phyloP scores from a whole-genome alignment of 2,113 vertebrate species.

The Cavia aperea region DNA sequence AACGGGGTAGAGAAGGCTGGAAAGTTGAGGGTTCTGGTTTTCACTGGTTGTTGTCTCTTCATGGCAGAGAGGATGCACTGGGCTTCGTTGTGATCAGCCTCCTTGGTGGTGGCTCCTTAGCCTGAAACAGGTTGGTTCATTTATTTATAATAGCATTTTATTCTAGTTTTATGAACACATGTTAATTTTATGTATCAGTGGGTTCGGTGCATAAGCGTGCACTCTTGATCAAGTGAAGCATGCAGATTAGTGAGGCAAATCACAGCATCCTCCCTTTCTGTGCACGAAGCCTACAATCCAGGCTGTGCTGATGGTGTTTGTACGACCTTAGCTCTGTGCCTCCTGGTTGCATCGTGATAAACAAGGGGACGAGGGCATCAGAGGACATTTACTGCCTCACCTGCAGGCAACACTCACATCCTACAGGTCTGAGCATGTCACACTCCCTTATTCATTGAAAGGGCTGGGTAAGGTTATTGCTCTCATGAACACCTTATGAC shows the following conservation, averaged over 20 bases:
- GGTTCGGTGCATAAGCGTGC: not conserved
- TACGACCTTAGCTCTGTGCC: not conserved
- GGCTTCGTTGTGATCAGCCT: not conserved
- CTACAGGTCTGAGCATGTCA: not conserved
- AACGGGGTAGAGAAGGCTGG: not conserved
- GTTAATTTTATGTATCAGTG: too few relatives aligned
- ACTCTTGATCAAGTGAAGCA: not conserved
- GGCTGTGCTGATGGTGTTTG: too few relatives aligned
- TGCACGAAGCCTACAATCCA: not conserved
- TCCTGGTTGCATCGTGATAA: not conserved
- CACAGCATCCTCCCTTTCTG: not conserved
- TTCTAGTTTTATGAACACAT: not conserved
- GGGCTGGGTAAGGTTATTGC: not conserved
- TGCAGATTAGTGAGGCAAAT: not conserved
- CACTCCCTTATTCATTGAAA: not conserved
- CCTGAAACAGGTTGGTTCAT: not conserved
- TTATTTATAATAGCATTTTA: not conserved
- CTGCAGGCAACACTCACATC: too few relatives aligned
- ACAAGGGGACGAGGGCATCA: not conserved
- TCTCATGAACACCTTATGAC: too few relatives aligned
- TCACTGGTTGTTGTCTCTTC: not conserved
- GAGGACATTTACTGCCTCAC: not conserved
- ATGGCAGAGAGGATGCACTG: not conserved
- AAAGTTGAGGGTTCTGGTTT: accelerated
- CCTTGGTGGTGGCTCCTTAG: not conserved